Base-by-base conservation (phyloP, 2,113 vertebrate species). In the Delphinus delphis region DNA sequence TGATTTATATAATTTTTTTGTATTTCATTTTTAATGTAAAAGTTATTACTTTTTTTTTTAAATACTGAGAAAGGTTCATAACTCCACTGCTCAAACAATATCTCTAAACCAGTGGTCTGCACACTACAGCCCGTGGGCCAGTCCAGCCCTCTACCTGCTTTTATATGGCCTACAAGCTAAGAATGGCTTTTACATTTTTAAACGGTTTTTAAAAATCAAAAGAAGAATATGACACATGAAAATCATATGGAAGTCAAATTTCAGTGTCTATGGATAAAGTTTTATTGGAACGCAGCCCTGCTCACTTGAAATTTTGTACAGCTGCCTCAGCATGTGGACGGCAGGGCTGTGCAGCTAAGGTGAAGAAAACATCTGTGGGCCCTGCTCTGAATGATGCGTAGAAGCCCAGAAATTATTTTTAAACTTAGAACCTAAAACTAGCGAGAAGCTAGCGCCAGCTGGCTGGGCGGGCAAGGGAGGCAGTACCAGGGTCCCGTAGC, bases 401-500 rank as follows among this genome's bases (percentile, higher is more conserved):
- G 44, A n/a, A 44, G 79, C 41, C 33, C 18, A 12, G 50, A 33
- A 26, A 47, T 14, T 10, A 77, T 2, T 55, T 15, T 76, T 17
- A 17, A 65, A 70, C 53, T 68, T 3, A 38, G 44, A 71, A 14
- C 71, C 25, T 17, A 9, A n/a, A 58, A 13, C 26, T 2, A 26
- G 53, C 41, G 33, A 80, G 41, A 14, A 14, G 67, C 31, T 18
- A 15, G 47, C 10, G 0, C 28, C 47, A 18, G 60, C 47, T 25
- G 2, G 33, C 31, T 0, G 11, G 26, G 1, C 13, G 6, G 53
- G 50, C 71, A 3, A 8, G 1, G 36, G 62, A n/a, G 21, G 44
- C 41, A 11, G 0, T 94, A 98, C 98, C 98, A 99, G 97, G 26
- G 99, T 98, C 6, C 98, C 98, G 4, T 99, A 99, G 67, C 98